Conservation (phyloP, 2,888 invertebrate species). For the Lamellibrachia columna region DNA sequence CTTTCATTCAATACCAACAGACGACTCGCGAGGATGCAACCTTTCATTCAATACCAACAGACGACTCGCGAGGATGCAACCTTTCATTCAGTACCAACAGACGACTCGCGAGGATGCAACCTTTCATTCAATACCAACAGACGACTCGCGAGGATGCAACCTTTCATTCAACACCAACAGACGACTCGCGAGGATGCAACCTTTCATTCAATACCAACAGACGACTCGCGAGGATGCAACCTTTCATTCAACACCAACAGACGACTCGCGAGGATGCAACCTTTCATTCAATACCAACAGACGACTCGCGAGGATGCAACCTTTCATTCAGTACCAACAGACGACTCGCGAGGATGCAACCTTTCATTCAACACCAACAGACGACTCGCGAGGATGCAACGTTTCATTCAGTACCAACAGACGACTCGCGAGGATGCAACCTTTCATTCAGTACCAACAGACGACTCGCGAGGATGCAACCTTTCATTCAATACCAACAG, state of each 20-base stretch:
- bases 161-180: background rate
- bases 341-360: background rate
- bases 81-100: background rate
- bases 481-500: background rate
- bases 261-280: background rate
- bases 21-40: background rate
- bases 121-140: background rate
- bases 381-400: background rate
- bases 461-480: background rate
- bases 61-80: background rate
- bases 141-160: background rate
- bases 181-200: background rate
- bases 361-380: background rate
- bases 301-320: background rate
- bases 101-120: background rate
- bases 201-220: background rate
- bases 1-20: background rate
- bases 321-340: background rate
- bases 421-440: background rate
- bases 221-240: background rate
- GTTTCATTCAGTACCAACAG: background rate
- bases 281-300: background rate
- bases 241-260: background rate
- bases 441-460: background rate
- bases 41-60: background rate